Conservation (phyloP, 2,797 vertebrate genomes). For the Microctenopoma stevenorrisi region DNA sequence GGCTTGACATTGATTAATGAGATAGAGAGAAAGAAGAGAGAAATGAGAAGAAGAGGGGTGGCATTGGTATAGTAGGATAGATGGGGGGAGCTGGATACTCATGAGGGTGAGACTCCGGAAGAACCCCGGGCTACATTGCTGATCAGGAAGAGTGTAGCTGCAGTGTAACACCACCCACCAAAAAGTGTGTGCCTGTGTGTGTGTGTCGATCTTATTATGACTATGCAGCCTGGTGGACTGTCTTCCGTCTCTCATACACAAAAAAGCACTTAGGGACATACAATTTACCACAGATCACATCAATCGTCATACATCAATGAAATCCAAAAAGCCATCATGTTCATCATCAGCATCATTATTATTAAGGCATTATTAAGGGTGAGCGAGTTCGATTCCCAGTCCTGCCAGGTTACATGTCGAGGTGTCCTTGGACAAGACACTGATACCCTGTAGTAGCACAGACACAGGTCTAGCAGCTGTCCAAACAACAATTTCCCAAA, state of each 20-base stretch:
- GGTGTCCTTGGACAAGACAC: too few species aligned
- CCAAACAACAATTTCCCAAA: too few species aligned
- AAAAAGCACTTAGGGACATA: slow-evolving; percentile 48
- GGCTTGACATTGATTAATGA: slow-evolving; percentile 99
- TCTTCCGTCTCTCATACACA: slow-evolving; percentile 70
- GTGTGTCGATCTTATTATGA: slow-evolving; percentile 27
- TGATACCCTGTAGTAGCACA: too few species aligned
- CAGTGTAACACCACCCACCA: slow-evolving; percentile 45
- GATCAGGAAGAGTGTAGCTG: slow-evolving; percentile 68
- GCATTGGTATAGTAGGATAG: slow-evolving; percentile 70
- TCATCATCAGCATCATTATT: slow-evolving; percentile 46
- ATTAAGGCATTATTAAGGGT: too few species aligned
- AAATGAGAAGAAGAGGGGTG: slow-evolving; percentile 75
- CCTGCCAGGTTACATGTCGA: too few species aligned
- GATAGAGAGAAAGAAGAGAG: slow-evolving; percentile 81
- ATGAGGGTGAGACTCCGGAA: slow-evolving; percentile 71
- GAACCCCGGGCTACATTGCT: slow-evolving; percentile 65
- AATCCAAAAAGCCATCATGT: slow-evolving; percentile 49
- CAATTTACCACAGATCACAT: slow-evolving; percentile 63
- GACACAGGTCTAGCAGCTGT: too few species aligned
- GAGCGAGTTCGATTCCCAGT: too few species aligned
- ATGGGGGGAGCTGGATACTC: slow-evolving; percentile 51
- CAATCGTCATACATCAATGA: slow-evolving; percentile 74
- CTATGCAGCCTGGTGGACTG: slow-evolving; percentile 60
- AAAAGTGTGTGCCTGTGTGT: slow-evolving; percentile 33